phyloP scores from a whole-genome alignment of 2,113 vertebrate genomes.

The Sigmodon hispidus region DNA sequence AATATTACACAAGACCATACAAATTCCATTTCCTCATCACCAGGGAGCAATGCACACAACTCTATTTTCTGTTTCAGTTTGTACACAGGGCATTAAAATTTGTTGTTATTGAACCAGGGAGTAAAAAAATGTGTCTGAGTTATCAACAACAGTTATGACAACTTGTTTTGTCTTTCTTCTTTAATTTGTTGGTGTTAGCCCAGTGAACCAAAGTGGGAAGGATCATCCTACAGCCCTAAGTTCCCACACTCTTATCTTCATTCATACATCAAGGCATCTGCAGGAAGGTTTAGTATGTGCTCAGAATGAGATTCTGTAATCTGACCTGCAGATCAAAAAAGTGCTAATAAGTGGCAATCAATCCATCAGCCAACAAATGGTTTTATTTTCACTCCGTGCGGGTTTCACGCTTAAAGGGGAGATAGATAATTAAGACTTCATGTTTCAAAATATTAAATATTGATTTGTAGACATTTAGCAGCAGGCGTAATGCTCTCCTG shows the following conservation, averaged over 20 bases:
- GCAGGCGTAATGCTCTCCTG: constrained; percentile 84
- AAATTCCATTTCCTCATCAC: neutral
- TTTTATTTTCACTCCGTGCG: constrained; percentile 80
- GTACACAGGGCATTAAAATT: neutral
- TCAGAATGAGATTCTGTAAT: constrained; percentile 65
- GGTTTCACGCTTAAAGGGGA: constrained; percentile 82
- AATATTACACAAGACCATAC: neutral
- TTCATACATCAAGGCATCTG: constrained; percentile 37
- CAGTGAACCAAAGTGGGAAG: constrained; percentile 33
- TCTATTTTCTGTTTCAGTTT: neutral
- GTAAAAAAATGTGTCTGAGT: constrained; percentile 6
- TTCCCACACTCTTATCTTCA: neutral
- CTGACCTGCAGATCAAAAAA: constrained; percentile 77
- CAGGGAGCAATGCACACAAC: neutral
- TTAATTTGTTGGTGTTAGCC: constrained; percentile 39
- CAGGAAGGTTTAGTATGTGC: constrained; percentile 20
- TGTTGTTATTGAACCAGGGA: neutral
- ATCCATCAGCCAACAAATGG: constrained; percentile 68
- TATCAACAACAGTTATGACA: constrained; percentile 17
- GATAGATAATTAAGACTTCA: constrained; percentile 86
- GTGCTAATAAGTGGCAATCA: constrained; percentile 81
- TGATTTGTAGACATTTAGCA: constrained; percentile 87
- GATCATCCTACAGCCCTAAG: neutral
- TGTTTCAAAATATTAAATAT: constrained; percentile 88
- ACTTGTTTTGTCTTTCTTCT: constrained; percentile 34